These are phyloP conservation scores for Choristoneura fumiferana DNA, from an alignment of 1,140 invertebrate species.

Conservation along the genomic window DNA sequence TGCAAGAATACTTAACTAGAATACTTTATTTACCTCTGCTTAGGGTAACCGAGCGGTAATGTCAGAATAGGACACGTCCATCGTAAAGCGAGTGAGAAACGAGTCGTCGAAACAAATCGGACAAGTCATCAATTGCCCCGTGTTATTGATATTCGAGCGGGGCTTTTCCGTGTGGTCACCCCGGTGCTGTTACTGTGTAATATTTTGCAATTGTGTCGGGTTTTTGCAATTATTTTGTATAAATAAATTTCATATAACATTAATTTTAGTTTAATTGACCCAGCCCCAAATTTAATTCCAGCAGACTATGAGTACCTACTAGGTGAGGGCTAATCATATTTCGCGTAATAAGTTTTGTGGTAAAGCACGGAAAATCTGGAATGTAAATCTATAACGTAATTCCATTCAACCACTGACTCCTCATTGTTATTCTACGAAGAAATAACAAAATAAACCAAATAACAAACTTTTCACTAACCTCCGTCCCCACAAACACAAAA, in stretches of 20 bases:
- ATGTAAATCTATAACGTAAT: too few species aligned
- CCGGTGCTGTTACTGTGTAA: constrained; percentile 2
- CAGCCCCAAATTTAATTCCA: too few species aligned
- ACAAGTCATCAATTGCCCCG: constrained; percentile 64
- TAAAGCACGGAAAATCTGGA: too few species aligned
- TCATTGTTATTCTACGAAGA: not conserved
- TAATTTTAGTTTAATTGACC: too few species aligned
- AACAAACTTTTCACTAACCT: constrained; percentile 20
- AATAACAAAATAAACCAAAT: not conserved
- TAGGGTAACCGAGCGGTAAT: constrained; percentile 25
- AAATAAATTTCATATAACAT: too few species aligned
- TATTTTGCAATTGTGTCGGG: too few species aligned
- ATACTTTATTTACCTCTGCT: constrained; percentile 14
- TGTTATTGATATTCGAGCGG: constrained; percentile 65
- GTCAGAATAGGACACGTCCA: constrained; percentile 36
- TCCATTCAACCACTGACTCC: too few species aligned
- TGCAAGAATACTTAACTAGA: not conserved
- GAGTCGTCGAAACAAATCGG: constrained; percentile 59
- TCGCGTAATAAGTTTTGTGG: too few species aligned
- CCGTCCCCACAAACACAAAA: constrained; percentile 36
- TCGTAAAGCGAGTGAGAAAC: constrained; percentile 63
- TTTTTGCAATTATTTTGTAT: too few species aligned
- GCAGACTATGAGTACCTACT: too few species aligned
- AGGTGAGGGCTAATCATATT: too few species aligned
- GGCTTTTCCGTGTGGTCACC: constrained; percentile 34